Base-by-base conservation (phyloP, 2,797 vertebrate species). In the Sternotherus odoratus region DNA sequence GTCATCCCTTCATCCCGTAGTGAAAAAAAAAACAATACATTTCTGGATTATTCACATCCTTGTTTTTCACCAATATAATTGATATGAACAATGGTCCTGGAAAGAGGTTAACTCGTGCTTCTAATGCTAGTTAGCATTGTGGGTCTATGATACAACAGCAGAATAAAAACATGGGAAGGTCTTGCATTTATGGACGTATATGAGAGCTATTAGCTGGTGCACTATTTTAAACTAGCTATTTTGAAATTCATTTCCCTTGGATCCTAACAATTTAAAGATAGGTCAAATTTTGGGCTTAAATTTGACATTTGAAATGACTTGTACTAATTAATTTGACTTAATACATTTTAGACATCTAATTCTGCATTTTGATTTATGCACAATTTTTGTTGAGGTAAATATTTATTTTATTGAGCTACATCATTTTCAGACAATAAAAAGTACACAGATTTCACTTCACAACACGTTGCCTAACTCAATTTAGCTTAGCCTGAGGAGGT, bases 261-360 rank as follows among this genome's bases (percentile, higher is more conserved):
- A 83, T 69, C 6, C 8, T 82, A 4, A 21, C 36, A 51, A 46
- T 87, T 83, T 91, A 72, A 78, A 80, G 33, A 53, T 1, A 7
- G 48, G 53, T 75, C 30, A 88, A 91, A 83, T 7, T 5, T 60
- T 66, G 79, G 8, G 12, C 74, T 50, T 88, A 92, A 92, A 48
- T 10, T 2, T 49, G 72, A 56, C 16, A 50, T 19, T 10, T 43
- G 13, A 60, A 60, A 84, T 6, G 77, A 86, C 57, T 88, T 84
- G 3, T 69, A 92, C 72, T 24, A 79, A 84, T 48, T 80, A 89
- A 21, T 89, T 85, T 75, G 88, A 21, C 50, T 57, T 28, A 88
- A 85, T 43, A 0, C 72, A 66, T n/a, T 90, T 60, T 89, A 24
- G 56, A 57, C 50, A 81, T 93, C 82, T 85, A 72, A 91, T 86